Evolutionary conservation across 1,140 invertebrate species (phyloP), one percentile per base, ranked within the genome.

Genomic region (Campodea augens): DNA sequence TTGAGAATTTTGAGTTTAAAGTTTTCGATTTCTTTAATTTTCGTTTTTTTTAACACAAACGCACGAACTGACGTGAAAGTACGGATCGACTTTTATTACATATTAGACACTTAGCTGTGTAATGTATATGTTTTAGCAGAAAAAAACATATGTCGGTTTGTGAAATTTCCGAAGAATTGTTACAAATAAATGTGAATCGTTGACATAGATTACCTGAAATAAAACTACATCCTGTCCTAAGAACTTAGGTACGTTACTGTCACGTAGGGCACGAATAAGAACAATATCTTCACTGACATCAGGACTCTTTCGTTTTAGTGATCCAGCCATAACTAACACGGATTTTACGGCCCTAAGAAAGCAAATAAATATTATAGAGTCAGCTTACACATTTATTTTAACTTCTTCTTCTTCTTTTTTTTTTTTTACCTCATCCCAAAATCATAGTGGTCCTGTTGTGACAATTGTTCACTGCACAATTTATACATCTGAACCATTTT

Each of bases 401-500:
- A 32, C 27, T 15, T 15, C 7, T 32, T 7, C 7, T 10, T 15
- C 27, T 32, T 32, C 27, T 29, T 5, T 38, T 7, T 18, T 5
- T 25, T 32, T 44, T 23, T 44, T 38, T 44, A 86, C 74, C 85
- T 70, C 85, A 91, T 89, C 36, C 87, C 85, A 56, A 88, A 92
- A 63, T 92, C 88, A 52, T 92, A 92, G 56, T 91, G 87, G 60
- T 89, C 83, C 60, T 91, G 87, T 50, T 88, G 83, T 1, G 86
- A 91, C 0, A 92, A 66, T 61, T 91, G 87, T 62, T 92, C 86
- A 52, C 81, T 87, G 50, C 85, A 90, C 3, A 93, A 64, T 54
- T 87, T 85, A 58, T 92, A 92, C 77, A 89, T 84, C 56, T 90
- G 75, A 0, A 83, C 78, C 78, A 92, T 91, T 60, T 92, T 92